Conservation (phyloP, 2,113 vertebrate species). For the Phodopus roborovskii region DNA sequence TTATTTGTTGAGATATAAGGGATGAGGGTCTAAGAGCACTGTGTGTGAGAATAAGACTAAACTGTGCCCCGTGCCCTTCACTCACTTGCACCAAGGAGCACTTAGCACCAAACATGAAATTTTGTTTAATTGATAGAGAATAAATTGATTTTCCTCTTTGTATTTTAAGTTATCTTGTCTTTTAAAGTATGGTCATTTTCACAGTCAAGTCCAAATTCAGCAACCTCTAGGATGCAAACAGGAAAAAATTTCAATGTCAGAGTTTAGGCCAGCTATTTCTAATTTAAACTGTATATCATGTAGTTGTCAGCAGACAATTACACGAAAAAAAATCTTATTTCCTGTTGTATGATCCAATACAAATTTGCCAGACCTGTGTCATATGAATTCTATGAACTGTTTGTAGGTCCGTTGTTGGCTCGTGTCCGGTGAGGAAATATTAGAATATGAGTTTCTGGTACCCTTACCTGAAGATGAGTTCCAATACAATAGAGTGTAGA, state of each 20-base stretch:
- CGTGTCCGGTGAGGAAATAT: not conserved
- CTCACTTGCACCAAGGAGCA: not conserved
- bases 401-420: not conserved
- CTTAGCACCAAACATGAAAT: not conserved
- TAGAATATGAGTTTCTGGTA: not conserved
- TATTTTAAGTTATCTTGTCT: not conserved
- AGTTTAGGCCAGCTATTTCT: not conserved
- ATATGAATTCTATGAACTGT: not conserved
- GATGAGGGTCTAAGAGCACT: not conserved
- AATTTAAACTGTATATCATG: not conserved
- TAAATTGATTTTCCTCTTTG: not conserved
- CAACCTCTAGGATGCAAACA: not conserved
- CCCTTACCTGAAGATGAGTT: not conserved
- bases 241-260: not conserved
- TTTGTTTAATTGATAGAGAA: not conserved
- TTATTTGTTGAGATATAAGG: not conserved
- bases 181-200: slow-evolving; percentile 30
- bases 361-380: not conserved
- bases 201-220: not conserved
- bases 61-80: not conserved
- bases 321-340: slow-evolving; percentile 28
- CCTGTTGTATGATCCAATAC: not conserved
- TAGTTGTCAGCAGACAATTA: not conserved
- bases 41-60: not conserved
- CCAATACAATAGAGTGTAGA: not conserved